A percentile compares a stretch with the other conserved stretches of the same genome.
Evolutionary conservation across 2,888 invertebrate species (phyloP).

Genomic region (Synanthedon tipuliformis): DNA sequence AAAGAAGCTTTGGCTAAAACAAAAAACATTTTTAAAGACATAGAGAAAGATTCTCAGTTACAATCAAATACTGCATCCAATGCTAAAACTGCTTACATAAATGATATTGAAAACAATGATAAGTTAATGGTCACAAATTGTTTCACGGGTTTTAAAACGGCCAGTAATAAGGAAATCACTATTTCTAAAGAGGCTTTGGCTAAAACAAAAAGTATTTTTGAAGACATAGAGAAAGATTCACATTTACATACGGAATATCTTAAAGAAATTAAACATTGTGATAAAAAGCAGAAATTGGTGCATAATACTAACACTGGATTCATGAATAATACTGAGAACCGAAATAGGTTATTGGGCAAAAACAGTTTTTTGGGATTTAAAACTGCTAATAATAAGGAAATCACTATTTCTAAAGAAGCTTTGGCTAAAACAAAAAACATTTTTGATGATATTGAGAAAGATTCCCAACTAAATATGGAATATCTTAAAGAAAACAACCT

Average conservation of each 20-base stretch:
- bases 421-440: conserved; percentile 24
- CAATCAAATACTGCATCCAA: conserved; percentile 16
- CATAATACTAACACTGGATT: not conserved
- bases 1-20: conserved; percentile 24
- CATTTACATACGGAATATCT: not conserved
- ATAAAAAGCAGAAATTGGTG: not conserved
- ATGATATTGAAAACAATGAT: not conserved
- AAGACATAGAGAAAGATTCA: not conserved
- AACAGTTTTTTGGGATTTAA: conserved; percentile 25
- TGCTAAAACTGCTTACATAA: not conserved
- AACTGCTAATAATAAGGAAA: conserved; percentile 35
- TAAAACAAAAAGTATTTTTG: conserved; percentile 14
- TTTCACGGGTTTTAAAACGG: conserved; percentile 26
- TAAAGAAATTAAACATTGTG: not conserved
- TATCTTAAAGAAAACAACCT: not conserved
- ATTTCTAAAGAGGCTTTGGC: conserved; percentile 18
- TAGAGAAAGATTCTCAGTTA: conserved; percentile 13
- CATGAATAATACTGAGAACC: not conserved
- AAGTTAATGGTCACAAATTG: not conserved
- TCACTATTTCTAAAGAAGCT: conserved; percentile 32
- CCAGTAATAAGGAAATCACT: conserved; percentile 28
- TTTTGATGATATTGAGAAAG: conserved; percentile 18
- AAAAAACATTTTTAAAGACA: conserved; percentile 26
- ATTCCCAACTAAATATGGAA: not conserved
- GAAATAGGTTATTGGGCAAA: not conserved